phyloP scores from a whole-genome alignment of 2,888 invertebrate genomes.

The Scaptomyza caliginosa region DNA sequence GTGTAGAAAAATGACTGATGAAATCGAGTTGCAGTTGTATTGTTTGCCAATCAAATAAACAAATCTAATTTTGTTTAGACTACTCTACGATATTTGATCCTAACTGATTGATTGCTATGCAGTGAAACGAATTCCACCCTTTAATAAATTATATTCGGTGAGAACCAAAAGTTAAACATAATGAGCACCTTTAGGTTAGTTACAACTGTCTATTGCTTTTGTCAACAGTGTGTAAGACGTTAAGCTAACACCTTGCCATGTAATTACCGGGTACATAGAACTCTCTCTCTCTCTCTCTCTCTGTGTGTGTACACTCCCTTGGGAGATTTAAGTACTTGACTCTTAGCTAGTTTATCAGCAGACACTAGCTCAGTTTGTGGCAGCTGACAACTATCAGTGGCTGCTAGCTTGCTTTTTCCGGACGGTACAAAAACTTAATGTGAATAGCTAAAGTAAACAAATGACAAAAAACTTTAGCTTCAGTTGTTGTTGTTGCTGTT shows the following conservation, averaged over 20 bases:
- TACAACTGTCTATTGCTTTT: not conserved
- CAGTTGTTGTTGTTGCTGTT: conserved; percentile 20
- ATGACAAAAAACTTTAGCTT: conserved; percentile 52
- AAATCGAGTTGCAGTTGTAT: not conserved
- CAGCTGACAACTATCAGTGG: conserved; percentile 66
- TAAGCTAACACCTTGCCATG: conserved; percentile 31
- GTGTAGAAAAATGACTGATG: not conserved
- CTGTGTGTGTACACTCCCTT: not conserved
- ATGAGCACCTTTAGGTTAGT: too few relatives aligned
- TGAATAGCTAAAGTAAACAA: conserved; percentile 64
- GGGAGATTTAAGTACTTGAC: conserved; percentile 44
- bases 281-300: not conserved
- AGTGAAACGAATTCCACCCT: not conserved
- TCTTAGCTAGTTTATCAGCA: conserved; percentile 39
- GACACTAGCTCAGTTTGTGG: conserved; percentile 56
- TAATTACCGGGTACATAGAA: conserved; percentile 34
- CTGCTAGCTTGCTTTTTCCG: conserved; percentile 18
- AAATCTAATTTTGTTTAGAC: not conserved
- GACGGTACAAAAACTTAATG: conserved; percentile 52
- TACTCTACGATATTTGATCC: not conserved
- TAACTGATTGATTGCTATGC: not conserved
- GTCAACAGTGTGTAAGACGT: not conserved
- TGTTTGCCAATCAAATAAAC: not conserved
- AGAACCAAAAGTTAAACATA: not conserved
- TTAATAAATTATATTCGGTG: not conserved